Base-by-base conservation (phyloP, 1,140 invertebrate species). In the Ceratina calcarata region DNA sequence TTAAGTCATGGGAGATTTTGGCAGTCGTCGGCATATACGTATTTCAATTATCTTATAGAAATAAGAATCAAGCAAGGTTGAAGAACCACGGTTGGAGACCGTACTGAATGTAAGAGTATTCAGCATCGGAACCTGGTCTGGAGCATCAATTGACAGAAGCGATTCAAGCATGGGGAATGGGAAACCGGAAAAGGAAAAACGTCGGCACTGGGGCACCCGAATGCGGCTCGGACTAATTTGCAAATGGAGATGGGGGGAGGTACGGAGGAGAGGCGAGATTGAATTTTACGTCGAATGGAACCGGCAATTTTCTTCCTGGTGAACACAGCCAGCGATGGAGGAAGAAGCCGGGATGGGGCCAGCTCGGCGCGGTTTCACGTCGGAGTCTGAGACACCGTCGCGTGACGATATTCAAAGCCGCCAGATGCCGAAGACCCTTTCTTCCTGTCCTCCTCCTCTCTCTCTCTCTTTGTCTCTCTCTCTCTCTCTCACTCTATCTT, bases 281-380 rank as follows among this genome's bases (percentile, higher is more conserved):
- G 81, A 89, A 88, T 90, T 89, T 89, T 89, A 84, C 82, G 84
- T 86, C 83, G 81, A 90, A 86, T 80, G 76, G 84, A 88, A 82
- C 73, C 67, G 69, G 81, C 81, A 89, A 88, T 89, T 86, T 89
- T 89, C 84, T 88, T 87, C 81, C 72, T 68, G 68, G 8, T 69
- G 68, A 66, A 71, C 58, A 75, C 55, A 22, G 57, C 37, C 67
- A n/a, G 61, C 22, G 60, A 71, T 55, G 77, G 61, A 62, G 49
- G 67, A 69, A 55, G 67, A 20, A 69, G 24, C 4, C 18, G 24
- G 24, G 27, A 32, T 32, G 27, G 27, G 27, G 27, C 27, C 27
- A 32, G 27, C 27, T 3, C 15, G 81, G 71, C 51, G 49, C 73
- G 82, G 82, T 84, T 85, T 86, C 82, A 83, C 62, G 80, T 82